Evolutionary conservation across 1,140 invertebrate genomes (phyloP), one percentile per base, ranked within the genome.

Genomic region (Drosophila tristis): DNA sequence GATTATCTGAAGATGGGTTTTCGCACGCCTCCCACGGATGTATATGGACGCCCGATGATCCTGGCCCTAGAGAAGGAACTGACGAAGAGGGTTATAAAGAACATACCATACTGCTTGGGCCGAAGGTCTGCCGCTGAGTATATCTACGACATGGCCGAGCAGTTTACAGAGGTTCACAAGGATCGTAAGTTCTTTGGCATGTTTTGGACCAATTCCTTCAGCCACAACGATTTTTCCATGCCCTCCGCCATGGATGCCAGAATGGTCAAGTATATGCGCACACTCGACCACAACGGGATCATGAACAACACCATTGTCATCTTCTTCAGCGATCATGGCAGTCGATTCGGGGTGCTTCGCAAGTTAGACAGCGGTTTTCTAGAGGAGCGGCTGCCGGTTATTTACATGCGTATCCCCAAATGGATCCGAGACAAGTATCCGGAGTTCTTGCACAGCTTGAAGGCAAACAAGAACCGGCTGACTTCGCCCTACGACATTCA

Each of bases 261-360:
- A 45, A 93, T 95, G 57, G 71, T 93, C 20, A 62, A 91, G 1
- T 95, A 95, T 76, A 93, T 97, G 43, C 90, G 93, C 44, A 90
- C 93, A 4, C 73, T 96, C 35, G 93, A 95, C 13, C 76, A 92
- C 1, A 92, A 92, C 5, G 94, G 94, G 0, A 92, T 94, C 8
- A 91, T 96, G 58, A 94, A 96, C 25, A 94, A 95, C 56, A 95
- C 95, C 0, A 93, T 96, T 64, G 87, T 99, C 0, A 93, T 99
- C 9, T 94, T 98, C 26, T 93, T 98, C 68, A 98, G 97, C 75
- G 98, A 99, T 92, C 98, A 99, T 92, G 98, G 98, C 0, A 96
- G 97, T 87, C 92, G 98, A 25, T 98, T 96, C 93, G 98, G 98
- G 4, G 90, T 92, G 6, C 94, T 98, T 20, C 91, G 96, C 13